Evolutionary conservation across 1,140 invertebrate species (phyloP), one percentile per base, ranked within the genome.

Genomic region (Bombus impatiens): DNA sequence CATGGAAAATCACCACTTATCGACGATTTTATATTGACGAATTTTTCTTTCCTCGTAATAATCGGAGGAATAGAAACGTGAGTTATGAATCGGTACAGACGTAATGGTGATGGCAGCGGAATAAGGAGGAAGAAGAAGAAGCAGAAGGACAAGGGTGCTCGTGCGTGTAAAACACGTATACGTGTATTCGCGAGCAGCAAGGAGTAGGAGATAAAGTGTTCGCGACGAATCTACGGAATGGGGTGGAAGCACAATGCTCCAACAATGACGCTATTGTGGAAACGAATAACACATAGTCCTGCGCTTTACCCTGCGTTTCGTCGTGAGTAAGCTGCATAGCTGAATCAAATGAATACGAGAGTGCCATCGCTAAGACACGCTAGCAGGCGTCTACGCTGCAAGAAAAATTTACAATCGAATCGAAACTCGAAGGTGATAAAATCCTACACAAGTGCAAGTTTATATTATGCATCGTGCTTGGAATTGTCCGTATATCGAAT

Each of bases 221-320:
- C 92, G 93, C 92, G 92, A 93, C 93, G 92, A 93, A 93, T 93
- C 92, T 92, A 92, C 89, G 89, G 91, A 93, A 93, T 92, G 92
- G 92, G 91, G 92, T 92, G 89, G 89, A 92, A 93, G 91, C 92
- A 93, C 93, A 93, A 93, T 93, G 93, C 92, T 91, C 86, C 91
- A 93, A 91, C 92, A 93, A 93, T 93, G 93, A 93, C 91, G 92
- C 93, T 92, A 93, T 93, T 93, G 93, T 93, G 92, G 92, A 93
- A 93, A 93, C 92, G 93, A 93, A 93, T 93, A 93, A 92, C 92
- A 92, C 92, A 93, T 93, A 92, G 92, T 92, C 91, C 89, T 91
- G 90, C 92, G 91, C 89, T 92, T 92, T 93, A 92, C 92, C 90
- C 90, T 90, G 82, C 87, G 88, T 83, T 80, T 90, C 89, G 89